Conservation (phyloP, 1,140 invertebrate species). For the Bicyclus anynana region DNA sequence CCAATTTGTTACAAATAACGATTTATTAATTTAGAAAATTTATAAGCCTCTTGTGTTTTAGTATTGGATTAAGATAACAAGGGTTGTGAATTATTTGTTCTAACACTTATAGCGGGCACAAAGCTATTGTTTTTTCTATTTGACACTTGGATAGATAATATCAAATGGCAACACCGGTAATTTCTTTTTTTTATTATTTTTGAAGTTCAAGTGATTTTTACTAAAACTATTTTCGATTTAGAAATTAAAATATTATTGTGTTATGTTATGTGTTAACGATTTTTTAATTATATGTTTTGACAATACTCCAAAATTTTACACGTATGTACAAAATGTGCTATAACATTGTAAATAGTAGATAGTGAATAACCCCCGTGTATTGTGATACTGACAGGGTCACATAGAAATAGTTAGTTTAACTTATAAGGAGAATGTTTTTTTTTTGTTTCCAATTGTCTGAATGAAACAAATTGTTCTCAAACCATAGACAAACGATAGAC, state of each 20-base stretch:
- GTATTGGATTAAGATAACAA: neutral
- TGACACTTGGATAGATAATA: neutral
- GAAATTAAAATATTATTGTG: no score
- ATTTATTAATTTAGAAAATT: neutral
- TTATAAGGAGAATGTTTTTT: neutral
- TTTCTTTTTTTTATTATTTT: neutral
- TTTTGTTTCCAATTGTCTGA: neutral
- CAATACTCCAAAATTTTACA: no score
- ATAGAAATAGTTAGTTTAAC: neutral
- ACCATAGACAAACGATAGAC: no score
- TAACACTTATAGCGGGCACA: neutral
- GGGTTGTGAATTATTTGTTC: constrained; percentile 4
- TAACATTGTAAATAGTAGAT: neutral
- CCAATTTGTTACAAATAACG: no score
- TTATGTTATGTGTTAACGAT: no score
- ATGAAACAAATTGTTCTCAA: no score
- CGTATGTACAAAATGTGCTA: no score
- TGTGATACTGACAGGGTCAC: neutral
- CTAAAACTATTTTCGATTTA: no score
- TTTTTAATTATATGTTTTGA: no score
- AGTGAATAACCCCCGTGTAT: neutral
- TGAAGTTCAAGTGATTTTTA: no score
- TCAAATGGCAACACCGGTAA: neutral
- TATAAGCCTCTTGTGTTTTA: neutral
- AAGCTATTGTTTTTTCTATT: constrained; percentile 5